Conservation (phyloP, 2,113 vertebrate species). For the Lepus timidus region DNA sequence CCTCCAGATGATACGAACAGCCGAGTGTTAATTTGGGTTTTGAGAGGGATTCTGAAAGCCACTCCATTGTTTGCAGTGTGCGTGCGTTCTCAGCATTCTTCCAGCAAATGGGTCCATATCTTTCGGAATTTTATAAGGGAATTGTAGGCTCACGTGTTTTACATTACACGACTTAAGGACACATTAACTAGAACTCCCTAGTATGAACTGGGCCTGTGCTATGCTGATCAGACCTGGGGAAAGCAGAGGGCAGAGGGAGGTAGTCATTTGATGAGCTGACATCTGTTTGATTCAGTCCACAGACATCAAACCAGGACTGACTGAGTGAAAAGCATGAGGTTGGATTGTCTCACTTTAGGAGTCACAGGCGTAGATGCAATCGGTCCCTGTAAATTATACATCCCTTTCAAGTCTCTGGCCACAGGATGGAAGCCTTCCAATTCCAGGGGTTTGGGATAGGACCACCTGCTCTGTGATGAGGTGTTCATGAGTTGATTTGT, state of each 20-base stretch:
- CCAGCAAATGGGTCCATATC: not conserved
- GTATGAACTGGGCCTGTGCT: not conserved
- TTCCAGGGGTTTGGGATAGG: not conserved
- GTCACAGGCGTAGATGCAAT: constrained; percentile 50
- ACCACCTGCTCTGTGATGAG: constrained; percentile 38
- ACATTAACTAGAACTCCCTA: not conserved
- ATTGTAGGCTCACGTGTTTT: not conserved
- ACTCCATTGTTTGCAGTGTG: fast-evolving
- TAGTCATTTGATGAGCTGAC: not conserved
- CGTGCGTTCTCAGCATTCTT: not conserved
- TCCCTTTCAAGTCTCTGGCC: constrained; percentile 52
- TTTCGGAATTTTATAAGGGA: constrained; percentile 19
- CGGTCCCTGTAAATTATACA: constrained; percentile 63
- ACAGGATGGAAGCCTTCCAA: not conserved
- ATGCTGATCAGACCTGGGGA: not conserved
- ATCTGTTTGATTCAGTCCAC: constrained; percentile 44
- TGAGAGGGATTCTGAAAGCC: not conserved
- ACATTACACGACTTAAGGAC: not conserved
- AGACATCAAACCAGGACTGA: constrained; percentile 20
- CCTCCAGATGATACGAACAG: not conserved
- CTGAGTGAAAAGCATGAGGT: not conserved
- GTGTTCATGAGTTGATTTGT: constrained; percentile 75
- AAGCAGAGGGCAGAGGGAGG: not conserved
- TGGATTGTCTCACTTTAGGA: constrained; percentile 41
- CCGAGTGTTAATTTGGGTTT: not conserved